phyloP scores from a whole-genome alignment of 2,888 invertebrate species.

The Scrobipalpa costella region DNA sequence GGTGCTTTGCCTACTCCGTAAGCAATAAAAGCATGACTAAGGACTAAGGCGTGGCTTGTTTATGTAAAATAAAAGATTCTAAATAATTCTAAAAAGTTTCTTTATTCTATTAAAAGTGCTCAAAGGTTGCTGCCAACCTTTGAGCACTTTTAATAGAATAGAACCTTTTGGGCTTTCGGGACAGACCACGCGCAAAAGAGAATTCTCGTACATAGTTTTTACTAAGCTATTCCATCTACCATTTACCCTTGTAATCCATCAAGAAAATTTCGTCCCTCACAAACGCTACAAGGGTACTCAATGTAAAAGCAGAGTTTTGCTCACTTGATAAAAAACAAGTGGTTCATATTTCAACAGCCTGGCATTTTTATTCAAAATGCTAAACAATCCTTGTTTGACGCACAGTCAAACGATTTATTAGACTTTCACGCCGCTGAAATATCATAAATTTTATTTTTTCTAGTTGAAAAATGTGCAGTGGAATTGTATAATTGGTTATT shows the following conservation, averaged over 20 bases:
- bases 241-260: conserved; percentile 17
- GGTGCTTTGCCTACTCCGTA: too few species aligned
- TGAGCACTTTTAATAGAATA: not conserved
- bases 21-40: too few species aligned
- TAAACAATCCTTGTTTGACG: not conserved
- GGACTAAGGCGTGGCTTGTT: too few species aligned
- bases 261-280: not conserved
- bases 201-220: conserved; percentile 9
- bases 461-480: not conserved
- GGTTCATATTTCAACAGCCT: not conserved
- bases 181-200: not conserved
- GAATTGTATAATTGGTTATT: not conserved
- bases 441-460: not conserved
- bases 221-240: not conserved
- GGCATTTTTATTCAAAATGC: not conserved
- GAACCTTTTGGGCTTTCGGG: not conserved
- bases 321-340: not conserved
- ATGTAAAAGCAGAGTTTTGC: not conserved
- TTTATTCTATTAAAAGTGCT: not conserved
- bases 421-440: not conserved
- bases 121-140: conserved; percentile 8
- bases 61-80: too few species aligned
- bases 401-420: not conserved
- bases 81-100: too few species aligned
- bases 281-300: not conserved